Evolutionary conservation across 2,888 invertebrate species (phyloP), one percentile per base, ranked within the genome.

Genomic region (Epinotia nisella): DNA sequence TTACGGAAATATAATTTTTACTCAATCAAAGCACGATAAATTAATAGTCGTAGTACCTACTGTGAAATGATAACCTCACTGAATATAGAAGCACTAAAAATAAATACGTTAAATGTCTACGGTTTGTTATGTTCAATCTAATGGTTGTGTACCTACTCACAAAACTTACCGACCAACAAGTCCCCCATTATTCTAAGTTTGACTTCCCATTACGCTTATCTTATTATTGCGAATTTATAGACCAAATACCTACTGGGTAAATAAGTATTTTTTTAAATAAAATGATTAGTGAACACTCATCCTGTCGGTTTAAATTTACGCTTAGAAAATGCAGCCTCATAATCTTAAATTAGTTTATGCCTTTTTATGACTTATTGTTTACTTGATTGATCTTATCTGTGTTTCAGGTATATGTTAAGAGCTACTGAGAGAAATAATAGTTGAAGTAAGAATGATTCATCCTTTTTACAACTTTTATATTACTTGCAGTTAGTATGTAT

Each of bases 391-490:
- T 51, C 10, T 21, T 56, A 15, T 65, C 35, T 65, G n/a, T 70
- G 29, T 70, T 70, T 13, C 56, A 70, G 70, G 70, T 70, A 70
- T 29, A 24, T 70, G 11, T 9, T 35, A 19, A 19, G 24, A 24
- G 58, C 29, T 29, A 29, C n/a, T 13, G 64, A 51, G 2, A 15
- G 7, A 51, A 49, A 60, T 13, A 24, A 2, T 19, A 53, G n/a
- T n/a, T 10, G 10, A 10, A 17, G 19, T 3, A 35, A 35, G 35
- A 35, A 35, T 29, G 7, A 9, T 35, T 7, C 29, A 29, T 7
- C 29, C 29, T 5, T 29, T 29, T 29, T 29, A 5, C 5, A 5
- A 5, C 1, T 5, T 29, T 29, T 29, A n/a, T n/a, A n/a, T n/a
- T n/a, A n/a, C n/a, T n/a, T n/a, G n/a, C n/a, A n/a, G n/a, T n/a